Base-by-base conservation (phyloP, 2,888 invertebrate species). In the Entomobrya multifasciata region DNA sequence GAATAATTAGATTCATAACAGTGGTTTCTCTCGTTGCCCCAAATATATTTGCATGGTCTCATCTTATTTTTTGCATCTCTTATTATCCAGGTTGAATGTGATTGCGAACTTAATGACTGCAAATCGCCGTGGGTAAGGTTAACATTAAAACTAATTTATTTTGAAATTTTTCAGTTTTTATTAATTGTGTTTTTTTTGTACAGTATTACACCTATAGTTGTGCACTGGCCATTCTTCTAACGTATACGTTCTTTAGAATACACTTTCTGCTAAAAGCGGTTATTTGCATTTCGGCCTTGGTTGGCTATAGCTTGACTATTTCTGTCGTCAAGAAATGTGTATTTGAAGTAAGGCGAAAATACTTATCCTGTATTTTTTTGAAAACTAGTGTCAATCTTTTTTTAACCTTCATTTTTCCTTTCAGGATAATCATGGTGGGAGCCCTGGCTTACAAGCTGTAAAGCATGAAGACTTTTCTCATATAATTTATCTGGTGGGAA, bases 221-320 rank as follows among this genome's bases (percentile, higher is more conserved):
- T 88, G 93, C 94, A n/a, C 91, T 95, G 80, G 93, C 94, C 0
- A 93, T 95, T 86, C 93, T 94, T 20, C 94, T 96, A 92, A 95
- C 95, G 90, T 97, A 97, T 91, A 93, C 97, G 8, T 98, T 98
- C 92, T 94, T 97, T 78, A 94, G 97, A 91, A 95, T 98, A 27
- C 96, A 97, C 89, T 96, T 96, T 91, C 94, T 96, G 90, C 93
- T 97, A 74, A 98, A 98, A 93, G 94, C 97, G 91, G 91, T 95
- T 0, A 94, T 96, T 74, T 96, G 96, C 22, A 92, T 94, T 0
- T 92, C 94, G 0, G 95, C 96, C 92, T 94, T 96, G 0, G 91
- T 93, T 0, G 93, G 95, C 88, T 97, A 96, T 92, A 93, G 95
- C 0, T 94, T 94, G 92, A 94, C 95, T 74, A 95, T 96, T n/a